Evolutionary conservation across 2,888 invertebrate genomes (phyloP).

Genomic region (Metallyticus violacea): DNA sequence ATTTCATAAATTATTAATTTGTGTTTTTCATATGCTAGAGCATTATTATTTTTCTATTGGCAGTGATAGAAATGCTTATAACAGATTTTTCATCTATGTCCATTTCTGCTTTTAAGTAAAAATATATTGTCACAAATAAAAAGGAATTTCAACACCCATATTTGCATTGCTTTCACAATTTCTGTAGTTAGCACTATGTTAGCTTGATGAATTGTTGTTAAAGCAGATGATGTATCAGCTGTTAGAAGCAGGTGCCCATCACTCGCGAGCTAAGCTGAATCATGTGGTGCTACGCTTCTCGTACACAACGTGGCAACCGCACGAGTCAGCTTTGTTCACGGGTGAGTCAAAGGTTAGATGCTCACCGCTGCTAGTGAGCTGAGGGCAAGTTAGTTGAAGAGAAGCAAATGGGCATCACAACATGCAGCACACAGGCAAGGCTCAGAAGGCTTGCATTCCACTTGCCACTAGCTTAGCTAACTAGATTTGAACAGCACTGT

Average conservation of each 20-base stretch:
- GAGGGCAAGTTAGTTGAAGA: neutral
- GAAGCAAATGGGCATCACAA: neutral
- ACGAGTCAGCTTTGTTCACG: conserved; percentile 51
- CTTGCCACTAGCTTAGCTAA: neutral
- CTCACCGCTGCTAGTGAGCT: neutral
- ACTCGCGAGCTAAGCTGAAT: conserved; percentile 60
- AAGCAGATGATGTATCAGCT: neutral
- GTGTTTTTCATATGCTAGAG: too few relatives aligned
- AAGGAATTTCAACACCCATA: too few relatives aligned
- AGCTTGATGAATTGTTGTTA: neutral
- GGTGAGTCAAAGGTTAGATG: neutral
- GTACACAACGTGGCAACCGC: conserved; percentile 54
- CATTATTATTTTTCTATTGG: too few relatives aligned
- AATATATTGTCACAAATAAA: too few relatives aligned
- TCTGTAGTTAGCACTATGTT: neutral
- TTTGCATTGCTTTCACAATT: neutral
- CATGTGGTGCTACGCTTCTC: conserved; percentile 65
- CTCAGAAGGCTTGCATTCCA: too few relatives aligned
- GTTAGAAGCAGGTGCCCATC: neutral
- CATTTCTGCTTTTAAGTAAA: too few relatives aligned
- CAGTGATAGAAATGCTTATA: too few relatives aligned
- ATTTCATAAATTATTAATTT: too few relatives aligned
- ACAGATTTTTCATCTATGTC: too few relatives aligned
- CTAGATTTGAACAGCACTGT: neutral
- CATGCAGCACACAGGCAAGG: too few relatives aligned